phyloP scores from a whole-genome alignment of 2,797 vertebrate species.

The Carapus acus region DNA sequence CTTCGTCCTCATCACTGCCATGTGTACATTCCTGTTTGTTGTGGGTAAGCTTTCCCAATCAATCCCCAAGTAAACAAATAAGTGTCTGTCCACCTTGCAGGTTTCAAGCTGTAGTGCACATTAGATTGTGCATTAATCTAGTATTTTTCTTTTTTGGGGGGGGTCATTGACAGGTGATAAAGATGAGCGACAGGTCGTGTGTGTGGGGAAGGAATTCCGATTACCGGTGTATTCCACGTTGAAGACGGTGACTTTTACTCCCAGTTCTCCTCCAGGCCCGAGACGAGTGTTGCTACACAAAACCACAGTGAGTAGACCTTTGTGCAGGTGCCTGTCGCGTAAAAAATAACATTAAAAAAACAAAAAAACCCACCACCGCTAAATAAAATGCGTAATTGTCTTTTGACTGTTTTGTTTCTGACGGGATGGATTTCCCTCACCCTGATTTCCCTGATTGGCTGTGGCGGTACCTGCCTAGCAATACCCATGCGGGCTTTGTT shows the following conservation, averaged over 20 bases:
- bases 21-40: slow-evolving; percentile 36
- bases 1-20: slow-evolving; percentile 34
- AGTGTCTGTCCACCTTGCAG: slow-evolving; percentile 36
- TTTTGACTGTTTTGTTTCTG: too few relatives aligned
- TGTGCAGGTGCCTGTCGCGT: too few relatives aligned
- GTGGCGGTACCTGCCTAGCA: too few relatives aligned
- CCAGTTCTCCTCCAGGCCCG: slow-evolving; percentile 32
- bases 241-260: slow-evolving; percentile 62
- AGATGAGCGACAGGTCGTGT: slow-evolving; percentile 59
- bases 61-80: too few relatives aligned
- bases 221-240: slow-evolving; percentile 63
- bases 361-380: too few relatives aligned
- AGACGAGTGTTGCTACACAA: slow-evolving; percentile 61
- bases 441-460: too few relatives aligned
- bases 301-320: slow-evolving; percentile 59
- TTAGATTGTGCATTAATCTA: too few relatives aligned
- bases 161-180: slow-evolving; percentile 42
- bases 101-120: slow-evolving; percentile 52
- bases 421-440: too few relatives aligned
- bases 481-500: too few relatives aligned
- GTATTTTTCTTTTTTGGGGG: slow-evolving; percentile 7
- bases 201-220: slow-evolving; percentile 64
- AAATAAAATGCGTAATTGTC: too few relatives aligned
- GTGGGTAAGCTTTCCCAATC: slow-evolving; percentile 43
- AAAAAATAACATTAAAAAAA: too few relatives aligned